These are phyloP conservation scores for Thomomys bottae DNA, from an alignment of 2,113 vertebrate species.

Conservation along the genomic window DNA sequence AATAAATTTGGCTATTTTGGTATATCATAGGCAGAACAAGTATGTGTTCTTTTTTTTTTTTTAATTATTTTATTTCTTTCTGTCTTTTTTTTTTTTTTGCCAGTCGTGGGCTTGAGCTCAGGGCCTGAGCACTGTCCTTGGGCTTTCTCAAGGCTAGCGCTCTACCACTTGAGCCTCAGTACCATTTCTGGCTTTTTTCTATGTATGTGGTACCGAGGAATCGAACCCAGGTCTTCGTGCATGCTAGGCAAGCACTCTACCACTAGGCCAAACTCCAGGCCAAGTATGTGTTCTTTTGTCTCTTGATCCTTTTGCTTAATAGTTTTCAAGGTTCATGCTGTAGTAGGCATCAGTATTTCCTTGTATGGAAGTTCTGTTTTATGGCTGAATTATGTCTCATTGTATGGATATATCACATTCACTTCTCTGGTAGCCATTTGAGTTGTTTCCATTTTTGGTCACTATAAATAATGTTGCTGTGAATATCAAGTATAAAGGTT, in stretches of 20 bases:
- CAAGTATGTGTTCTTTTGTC: background rate
- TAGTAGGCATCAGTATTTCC: background rate
- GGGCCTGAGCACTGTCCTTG: too few relatives aligned
- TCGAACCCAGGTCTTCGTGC: too few relatives aligned
- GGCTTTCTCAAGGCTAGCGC: too few relatives aligned
- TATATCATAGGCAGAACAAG: background rate
- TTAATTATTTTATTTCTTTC: too few relatives aligned
- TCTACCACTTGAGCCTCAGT: too few relatives aligned
- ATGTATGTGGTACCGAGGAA: too few relatives aligned
- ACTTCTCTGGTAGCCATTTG: conserved; percentile 1
- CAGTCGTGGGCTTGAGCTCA: too few relatives aligned
- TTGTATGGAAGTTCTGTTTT: conserved; percentile 16
- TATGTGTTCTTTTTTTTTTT: background rate
- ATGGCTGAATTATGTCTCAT: background rate
- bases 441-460: background rate
- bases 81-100: too few relatives aligned
- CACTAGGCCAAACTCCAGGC: too few relatives aligned
- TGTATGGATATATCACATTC: conserved; percentile 12
- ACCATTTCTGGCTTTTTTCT: too few relatives aligned
- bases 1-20: background rate
- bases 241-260: too few relatives aligned
- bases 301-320: conserved; percentile 31
- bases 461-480: background rate
- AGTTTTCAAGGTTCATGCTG: conserved; percentile 14
- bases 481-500: background rate